A percentile compares a stretch with the other conserved stretches of the same genome.
Evolutionary conservation across 1,140 invertebrate genomes (phyloP).

Genomic region (Coptotermes formosanus): DNA sequence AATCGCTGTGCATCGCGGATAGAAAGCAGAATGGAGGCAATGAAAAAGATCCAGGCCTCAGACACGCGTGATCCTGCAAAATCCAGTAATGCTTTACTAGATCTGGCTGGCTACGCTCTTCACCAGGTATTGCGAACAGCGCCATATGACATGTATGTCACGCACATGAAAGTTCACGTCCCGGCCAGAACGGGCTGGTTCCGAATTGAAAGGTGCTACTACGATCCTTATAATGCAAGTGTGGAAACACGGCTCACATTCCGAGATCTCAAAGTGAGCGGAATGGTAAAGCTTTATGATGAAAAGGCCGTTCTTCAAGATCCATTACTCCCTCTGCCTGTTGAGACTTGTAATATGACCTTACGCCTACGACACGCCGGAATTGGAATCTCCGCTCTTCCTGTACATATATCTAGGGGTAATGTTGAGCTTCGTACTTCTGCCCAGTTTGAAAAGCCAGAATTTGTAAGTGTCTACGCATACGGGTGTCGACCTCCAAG

Average conservation of each 20-base stretch:
- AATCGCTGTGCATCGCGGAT: slow-evolving; percentile 27
- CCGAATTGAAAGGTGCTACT: slow-evolving; percentile 51
- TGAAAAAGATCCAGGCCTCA: slow-evolving; percentile 22
- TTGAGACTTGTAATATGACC: slow-evolving; percentile 72
- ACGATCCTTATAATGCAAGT: slow-evolving; percentile 65
- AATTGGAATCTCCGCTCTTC: slow-evolving; percentile 65
- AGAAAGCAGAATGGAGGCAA: slow-evolving; percentile 19
- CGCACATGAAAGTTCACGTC: slow-evolving; percentile 61
- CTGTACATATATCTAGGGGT: slow-evolving; percentile 51
- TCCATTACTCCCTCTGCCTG: slow-evolving; percentile 41
- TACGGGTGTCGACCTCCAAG: slow-evolving; percentile 65
- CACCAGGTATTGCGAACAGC: slow-evolving; percentile 58
- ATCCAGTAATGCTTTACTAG: slow-evolving; percentile 43
- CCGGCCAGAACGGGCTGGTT: slow-evolving; percentile 52
- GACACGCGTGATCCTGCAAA: not conserved
- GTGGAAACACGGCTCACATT: slow-evolving; percentile 72
- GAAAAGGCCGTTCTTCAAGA: slow-evolving; percentile 48
- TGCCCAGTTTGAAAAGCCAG: slow-evolving; percentile 76
- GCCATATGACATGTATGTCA: slow-evolving; percentile 65
- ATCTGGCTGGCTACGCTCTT: slow-evolving; percentile 61
- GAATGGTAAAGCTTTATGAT: slow-evolving; percentile 46
- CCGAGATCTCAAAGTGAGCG: slow-evolving; percentile 74
- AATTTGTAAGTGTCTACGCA: slow-evolving; percentile 79
- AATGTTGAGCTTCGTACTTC: slow-evolving; percentile 72
- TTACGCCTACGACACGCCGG: slow-evolving; percentile 70